phyloP scores from a whole-genome alignment of 2,113 vertebrate genomes.

The crab-eating macaque (Macaca fascicularis) region DNA sequence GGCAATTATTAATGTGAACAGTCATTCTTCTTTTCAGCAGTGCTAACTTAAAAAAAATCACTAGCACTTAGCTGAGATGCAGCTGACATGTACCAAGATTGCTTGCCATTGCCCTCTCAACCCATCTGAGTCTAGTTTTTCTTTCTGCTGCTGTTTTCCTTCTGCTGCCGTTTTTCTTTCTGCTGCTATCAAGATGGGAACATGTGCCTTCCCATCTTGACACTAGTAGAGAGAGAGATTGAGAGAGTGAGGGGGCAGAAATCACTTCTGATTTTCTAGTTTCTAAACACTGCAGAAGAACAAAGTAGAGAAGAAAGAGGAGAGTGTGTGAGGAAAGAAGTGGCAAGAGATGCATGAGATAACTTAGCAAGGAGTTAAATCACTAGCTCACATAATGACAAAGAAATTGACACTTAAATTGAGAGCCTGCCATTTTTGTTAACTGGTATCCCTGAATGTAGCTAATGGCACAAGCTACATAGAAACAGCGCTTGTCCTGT shows the following conservation, averaged over 20 bases:
- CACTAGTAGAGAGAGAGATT: background rate
- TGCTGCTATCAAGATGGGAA: background rate
- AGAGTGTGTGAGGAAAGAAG: background rate
- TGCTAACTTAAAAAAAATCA: background rate
- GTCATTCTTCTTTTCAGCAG: background rate
- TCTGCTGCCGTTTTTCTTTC: background rate
- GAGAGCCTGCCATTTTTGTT: background rate
- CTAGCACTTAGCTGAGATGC: background rate
- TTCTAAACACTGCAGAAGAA: background rate
- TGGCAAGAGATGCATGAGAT: background rate
- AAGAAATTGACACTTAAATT: background rate
- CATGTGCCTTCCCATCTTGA: no score
- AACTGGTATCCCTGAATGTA: background rate
- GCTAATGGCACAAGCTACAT: background rate
- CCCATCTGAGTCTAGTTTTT: background rate
- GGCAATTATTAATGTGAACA: background rate
- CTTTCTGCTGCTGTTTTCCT: constrained; percentile 15
- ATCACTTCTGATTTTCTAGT: background rate
- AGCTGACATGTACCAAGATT: background rate
- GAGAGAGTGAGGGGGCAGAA: background rate
- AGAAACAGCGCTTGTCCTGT: background rate
- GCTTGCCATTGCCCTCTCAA: background rate
- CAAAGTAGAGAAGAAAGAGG: background rate
- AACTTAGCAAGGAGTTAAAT: background rate
- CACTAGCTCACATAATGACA: background rate